Evolutionary conservation across 2,113 vertebrate species (phyloP), one percentile per base, ranked within the genome.

Genomic region (Mormyrus iriodes): DNA sequence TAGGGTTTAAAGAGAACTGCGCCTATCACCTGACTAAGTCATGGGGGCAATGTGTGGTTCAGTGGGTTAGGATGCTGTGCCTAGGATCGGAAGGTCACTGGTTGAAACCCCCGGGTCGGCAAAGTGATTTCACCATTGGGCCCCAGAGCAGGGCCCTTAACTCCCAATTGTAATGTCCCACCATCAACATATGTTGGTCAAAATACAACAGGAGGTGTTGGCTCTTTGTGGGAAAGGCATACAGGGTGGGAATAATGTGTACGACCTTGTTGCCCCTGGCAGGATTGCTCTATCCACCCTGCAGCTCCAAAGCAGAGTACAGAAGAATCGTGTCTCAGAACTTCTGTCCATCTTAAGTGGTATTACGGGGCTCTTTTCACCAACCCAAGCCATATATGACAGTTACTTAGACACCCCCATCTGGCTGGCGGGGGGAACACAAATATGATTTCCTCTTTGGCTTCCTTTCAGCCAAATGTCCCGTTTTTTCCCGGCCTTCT

Each of bases 331-430:
- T 51, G 55, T 86, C 51, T 65, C 35, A 39, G n/a, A 88, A 53
- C 27, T 52, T 85, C 53, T 89, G 82, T 61, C 51, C 49, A 58
- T 51, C 46, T 89, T 89, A 84, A 89, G 27, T 27, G 51, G 88
- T 76, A 89, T 89, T 89, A 89, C 0, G 35, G 48, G 3, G 21
- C 51, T 89, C 48, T n/a, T 55, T 84, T 89, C 88, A 82, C 39
- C 39, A 65, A 46, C 86, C 31, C 46, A 39, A 55, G 31, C 73
- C 76, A 83, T 55, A 83, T n/a, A 55, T 76, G 24, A 55, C 35
- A 89, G 49, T 84, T 31, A 42, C 51, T 55, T 21, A 82, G 49
- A 55, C 49, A 55, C 31, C 35, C 31, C 48, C 17, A 49, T 84
- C 51, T 42, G 55, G 46, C 42, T 21, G 39, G 82, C 1, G 27